phyloP scores from a whole-genome alignment of 2,113 vertebrate genomes.

The Istiophorus platypterus region DNA sequence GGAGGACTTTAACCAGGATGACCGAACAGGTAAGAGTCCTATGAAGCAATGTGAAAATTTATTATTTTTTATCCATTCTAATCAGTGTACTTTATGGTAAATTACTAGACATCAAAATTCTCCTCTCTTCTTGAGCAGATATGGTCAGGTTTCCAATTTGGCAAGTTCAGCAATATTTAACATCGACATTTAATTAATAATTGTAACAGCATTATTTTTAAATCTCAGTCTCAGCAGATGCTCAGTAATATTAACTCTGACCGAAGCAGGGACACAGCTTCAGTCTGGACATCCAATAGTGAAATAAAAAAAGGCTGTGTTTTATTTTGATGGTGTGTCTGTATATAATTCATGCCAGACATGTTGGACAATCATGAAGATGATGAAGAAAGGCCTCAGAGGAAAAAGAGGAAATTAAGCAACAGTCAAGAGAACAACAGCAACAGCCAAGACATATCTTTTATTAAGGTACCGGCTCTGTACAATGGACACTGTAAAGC shows the following conservation, averaged over 20 bases:
- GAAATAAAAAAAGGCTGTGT: not conserved
- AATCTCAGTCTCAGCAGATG: not conserved
- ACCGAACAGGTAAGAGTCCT: slow-evolving; percentile 86
- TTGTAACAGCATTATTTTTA: not conserved
- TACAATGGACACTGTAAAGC: not conserved
- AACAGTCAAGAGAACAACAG: slow-evolving; percentile 91
- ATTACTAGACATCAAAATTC: not conserved
- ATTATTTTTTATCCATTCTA: not conserved
- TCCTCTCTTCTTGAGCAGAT: not conserved
- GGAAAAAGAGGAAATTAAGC: slow-evolving; percentile 93
- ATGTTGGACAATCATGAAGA: slow-evolving; percentile 93
- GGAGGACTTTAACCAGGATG: slow-evolving; percentile 91
- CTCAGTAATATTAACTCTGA: not conserved
- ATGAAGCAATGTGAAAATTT: not conserved
- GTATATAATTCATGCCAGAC: slow-evolving; percentile 80
- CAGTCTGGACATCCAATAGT: not conserved
- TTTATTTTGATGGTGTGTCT: slow-evolving; percentile 21
- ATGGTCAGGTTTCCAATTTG: not conserved
- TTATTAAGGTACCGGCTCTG: slow-evolving; percentile 89
- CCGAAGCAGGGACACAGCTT: not conserved
- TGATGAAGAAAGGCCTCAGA: slow-evolving; percentile 87
- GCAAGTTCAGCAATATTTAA: not conserved
- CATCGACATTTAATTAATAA: not conserved
- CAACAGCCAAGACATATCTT: slow-evolving; percentile 91
- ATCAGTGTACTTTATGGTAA: not conserved